phyloP scores from a whole-genome alignment of 2,797 vertebrate species.

The Falco berigora region DNA sequence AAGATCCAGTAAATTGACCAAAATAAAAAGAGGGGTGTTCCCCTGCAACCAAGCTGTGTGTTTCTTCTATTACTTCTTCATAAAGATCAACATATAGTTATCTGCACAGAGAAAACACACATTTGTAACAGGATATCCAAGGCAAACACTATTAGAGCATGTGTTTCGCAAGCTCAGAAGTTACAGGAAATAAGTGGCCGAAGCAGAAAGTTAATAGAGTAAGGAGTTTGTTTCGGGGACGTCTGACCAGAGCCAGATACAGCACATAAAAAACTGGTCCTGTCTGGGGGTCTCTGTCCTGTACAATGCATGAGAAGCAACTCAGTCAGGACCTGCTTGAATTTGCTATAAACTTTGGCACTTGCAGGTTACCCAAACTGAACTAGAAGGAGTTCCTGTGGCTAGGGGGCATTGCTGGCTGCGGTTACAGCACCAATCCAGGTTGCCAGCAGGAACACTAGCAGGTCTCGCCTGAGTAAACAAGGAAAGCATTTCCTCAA shows the following conservation, averaged over 20 bases:
- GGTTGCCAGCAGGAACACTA: not conserved
- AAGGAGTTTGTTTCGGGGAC: not conserved
- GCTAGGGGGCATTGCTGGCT: not conserved
- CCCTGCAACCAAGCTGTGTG: not conserved
- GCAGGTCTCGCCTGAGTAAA: not conserved
- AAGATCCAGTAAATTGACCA: not conserved
- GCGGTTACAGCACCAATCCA: not conserved
- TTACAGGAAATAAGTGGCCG: not conserved
- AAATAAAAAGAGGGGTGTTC: not conserved
- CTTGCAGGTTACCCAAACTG: not conserved
- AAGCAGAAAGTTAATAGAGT: not conserved
- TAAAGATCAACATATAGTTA: not conserved
- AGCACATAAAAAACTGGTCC: not conserved
- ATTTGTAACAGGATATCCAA: not conserved
- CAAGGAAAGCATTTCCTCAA: not conserved
- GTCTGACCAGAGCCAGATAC: not conserved
- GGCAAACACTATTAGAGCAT: not conserved
- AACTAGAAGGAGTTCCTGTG: fast-evolving
- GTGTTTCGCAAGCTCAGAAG: not conserved
- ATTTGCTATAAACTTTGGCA: not conserved
- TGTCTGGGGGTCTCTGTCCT: not conserved
- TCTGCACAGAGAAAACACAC: not conserved
- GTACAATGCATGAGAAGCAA: not conserved
- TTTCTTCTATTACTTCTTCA: not conserved
- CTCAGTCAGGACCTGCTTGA: not conserved